Percentiles rank a stretch among this genome's conserved stretches.
phyloP scores from a whole-genome alignment of 2,888 invertebrate species.

The Imbricaverruca yamaguchii region DNA sequence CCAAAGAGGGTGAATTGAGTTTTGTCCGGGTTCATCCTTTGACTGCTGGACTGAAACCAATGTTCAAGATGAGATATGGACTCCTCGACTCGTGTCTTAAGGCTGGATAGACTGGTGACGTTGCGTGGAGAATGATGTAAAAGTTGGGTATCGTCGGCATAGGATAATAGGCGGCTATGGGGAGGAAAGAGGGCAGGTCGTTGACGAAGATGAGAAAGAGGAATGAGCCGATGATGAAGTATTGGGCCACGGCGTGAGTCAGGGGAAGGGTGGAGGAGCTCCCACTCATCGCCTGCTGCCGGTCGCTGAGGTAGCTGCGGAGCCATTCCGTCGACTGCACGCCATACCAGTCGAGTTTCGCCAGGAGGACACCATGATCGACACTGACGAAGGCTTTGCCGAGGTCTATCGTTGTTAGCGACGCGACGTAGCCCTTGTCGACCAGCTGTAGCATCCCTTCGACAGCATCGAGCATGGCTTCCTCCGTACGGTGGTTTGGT shows the following conservation, averaged over 20 bases:
- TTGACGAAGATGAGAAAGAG: neutral
- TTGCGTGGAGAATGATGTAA: neutral
- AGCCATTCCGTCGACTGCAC: neutral
- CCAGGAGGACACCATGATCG: neutral
- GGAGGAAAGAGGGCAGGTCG: neutral
- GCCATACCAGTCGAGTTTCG: neutral
- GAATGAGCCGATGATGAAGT: neutral
- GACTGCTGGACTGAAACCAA: neutral
- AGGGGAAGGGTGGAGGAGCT: neutral
- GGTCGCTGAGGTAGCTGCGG: neutral
- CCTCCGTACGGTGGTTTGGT: neutral
- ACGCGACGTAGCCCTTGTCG: neutral
- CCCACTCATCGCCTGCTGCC: neutral
- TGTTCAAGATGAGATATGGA: neutral
- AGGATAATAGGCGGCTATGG: neutral
- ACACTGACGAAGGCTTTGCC: neutral
- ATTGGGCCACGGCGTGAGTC: neutral
- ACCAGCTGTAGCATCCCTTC: neutral
- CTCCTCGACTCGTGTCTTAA: neutral
- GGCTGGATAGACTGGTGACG: neutral
- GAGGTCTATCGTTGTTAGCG: neutral
- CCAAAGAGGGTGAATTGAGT: neutral
- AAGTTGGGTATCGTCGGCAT: neutral
- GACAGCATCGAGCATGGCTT: neutral
- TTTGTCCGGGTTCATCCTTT: neutral